A percentile compares a stretch with the other conserved stretches of the same genome.
These are phyloP conservation scores for Thyatira batis DNA, from an alignment of 2,888 invertebrate genomes.

Conservation along the genomic window DNA sequence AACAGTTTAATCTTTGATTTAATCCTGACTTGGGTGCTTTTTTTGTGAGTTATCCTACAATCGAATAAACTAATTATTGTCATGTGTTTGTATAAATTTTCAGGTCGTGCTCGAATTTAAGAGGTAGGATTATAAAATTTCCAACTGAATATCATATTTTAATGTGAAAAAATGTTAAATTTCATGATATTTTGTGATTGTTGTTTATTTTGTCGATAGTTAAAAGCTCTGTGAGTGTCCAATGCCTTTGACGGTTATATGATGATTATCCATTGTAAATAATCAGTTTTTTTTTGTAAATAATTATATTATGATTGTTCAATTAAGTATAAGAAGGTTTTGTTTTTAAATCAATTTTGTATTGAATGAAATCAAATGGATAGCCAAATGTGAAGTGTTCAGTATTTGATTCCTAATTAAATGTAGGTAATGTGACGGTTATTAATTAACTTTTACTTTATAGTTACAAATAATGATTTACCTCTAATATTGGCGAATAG, in stretches of 20 bases:
- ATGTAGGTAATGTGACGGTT: constrained; percentile 12
- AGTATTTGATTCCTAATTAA: constrained; percentile 55
- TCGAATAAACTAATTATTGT: no score
- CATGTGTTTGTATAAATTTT: no score
- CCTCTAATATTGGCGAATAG: constrained; percentile 11
- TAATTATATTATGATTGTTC: not conserved
- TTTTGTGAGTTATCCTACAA: no score
- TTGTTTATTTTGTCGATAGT: constrained; percentile 7
- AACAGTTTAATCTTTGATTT: no score
- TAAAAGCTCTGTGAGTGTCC: not conserved
- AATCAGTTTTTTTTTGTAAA: not conserved
- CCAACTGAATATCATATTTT: no score
- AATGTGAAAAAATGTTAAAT: no score
- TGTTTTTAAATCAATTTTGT: constrained; percentile 25
- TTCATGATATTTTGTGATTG: constrained; percentile 1
- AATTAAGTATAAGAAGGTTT: constrained; percentile 14
- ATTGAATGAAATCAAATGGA: constrained; percentile 40
- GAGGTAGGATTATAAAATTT: no score
- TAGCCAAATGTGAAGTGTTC: constrained; percentile 65
- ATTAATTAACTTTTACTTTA: constrained; percentile 18
- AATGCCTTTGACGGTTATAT: not conserved
- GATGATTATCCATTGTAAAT: not conserved
- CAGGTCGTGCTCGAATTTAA: no score
- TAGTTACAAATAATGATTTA: constrained; percentile 19
- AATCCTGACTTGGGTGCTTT: no score